A percentile compares a stretch with the other conserved stretches of the same genome.
Conservation (phyloP, 2,888 invertebrate genomes). For the Troides aeacus region DNA sequence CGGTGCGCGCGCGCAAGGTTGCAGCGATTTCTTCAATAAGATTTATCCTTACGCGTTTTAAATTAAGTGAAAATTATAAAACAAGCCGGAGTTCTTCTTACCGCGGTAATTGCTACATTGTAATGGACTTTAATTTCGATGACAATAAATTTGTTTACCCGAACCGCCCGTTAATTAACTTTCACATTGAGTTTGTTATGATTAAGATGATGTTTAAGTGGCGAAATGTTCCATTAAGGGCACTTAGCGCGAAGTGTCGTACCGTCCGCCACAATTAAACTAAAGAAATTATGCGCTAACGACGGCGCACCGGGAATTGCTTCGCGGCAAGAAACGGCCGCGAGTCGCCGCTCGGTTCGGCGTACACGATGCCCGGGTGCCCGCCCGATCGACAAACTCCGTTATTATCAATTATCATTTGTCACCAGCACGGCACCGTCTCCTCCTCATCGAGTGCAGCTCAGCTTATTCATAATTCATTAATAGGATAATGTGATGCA, state of each 20-base stretch:
- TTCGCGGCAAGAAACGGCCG: conserved; percentile 5
- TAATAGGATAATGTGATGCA: not conserved
- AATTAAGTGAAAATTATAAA: conserved; percentile 25
- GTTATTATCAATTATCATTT: conserved; percentile 12
- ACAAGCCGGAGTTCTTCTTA: conserved; percentile 12
- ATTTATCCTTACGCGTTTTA: conserved; percentile 24
- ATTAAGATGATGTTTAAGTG: conserved; percentile 26
- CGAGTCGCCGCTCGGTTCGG: conserved; percentile 13
- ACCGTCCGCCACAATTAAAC: conserved; percentile 24
- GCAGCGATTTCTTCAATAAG: conserved; percentile 24
- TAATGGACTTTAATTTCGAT: conserved; percentile 12
- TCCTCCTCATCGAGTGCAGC: not conserved
- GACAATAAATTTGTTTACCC: conserved; percentile 25
- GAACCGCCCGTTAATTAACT: conserved; percentile 26
- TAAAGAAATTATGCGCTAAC: conserved; percentile 24
- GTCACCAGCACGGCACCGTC: conserved; percentile 1
- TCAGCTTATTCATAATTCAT: not conserved
- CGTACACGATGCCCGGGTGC: conserved; percentile 1
- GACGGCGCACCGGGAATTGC: conserved; percentile 14
- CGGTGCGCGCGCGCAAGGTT: conserved; percentile 15
- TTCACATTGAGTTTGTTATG: conserved; percentile 24
- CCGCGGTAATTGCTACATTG: conserved; percentile 7
- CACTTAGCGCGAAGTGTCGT: conserved; percentile 19
- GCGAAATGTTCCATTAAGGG: conserved; percentile 24
- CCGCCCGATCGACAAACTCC: conserved; percentile 10